Evolutionary conservation across 2,888 invertebrate genomes (phyloP).

Genomic region (Cerastoderma edule): DNA sequence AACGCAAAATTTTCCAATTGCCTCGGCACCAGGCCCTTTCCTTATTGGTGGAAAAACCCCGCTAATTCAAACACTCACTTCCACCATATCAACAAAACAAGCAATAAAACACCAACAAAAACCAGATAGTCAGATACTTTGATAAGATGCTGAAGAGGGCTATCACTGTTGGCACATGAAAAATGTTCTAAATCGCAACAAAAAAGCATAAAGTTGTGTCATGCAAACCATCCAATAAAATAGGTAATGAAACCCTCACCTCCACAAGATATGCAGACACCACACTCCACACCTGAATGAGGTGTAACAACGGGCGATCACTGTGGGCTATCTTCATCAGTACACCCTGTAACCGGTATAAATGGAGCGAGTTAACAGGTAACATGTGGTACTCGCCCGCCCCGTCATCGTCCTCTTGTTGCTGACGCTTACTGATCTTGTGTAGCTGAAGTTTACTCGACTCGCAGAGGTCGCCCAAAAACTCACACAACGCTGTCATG

Average conservation of each 20-base stretch:
- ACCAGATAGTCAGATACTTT: too few species aligned
- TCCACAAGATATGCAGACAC: constrained; percentile 97
- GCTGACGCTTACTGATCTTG: constrained; percentile 63
- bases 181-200: too few species aligned
- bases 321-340: constrained; percentile 94
- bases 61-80: too few species aligned
- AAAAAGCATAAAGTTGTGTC: too few species aligned
- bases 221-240: too few species aligned
- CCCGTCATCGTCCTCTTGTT: constrained; percentile 64
- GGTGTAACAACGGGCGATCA: constrained; percentile 94
- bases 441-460: constrained; percentile 93
- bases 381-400: constrained; percentile 57
- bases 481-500: constrained; percentile 92
- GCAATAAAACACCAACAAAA: too few species aligned
- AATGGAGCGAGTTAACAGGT: constrained; percentile 84
- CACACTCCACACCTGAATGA: constrained; percentile 95
- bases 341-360: constrained; percentile 94
- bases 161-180: too few species aligned
- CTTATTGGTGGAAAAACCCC: too few species aligned
- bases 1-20: too few species aligned
- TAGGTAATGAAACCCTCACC: constrained; percentile 84
- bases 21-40: too few species aligned
- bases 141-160: too few species aligned
- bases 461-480: constrained; percentile 91
- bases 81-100: too few species aligned